A percentile compares a stretch with the other conserved stretches of the same genome.
Evolutionary conservation across 92 coral and sea anemone species (phyloP).

Genomic region (Parazoanthus atlanticus): DNA sequence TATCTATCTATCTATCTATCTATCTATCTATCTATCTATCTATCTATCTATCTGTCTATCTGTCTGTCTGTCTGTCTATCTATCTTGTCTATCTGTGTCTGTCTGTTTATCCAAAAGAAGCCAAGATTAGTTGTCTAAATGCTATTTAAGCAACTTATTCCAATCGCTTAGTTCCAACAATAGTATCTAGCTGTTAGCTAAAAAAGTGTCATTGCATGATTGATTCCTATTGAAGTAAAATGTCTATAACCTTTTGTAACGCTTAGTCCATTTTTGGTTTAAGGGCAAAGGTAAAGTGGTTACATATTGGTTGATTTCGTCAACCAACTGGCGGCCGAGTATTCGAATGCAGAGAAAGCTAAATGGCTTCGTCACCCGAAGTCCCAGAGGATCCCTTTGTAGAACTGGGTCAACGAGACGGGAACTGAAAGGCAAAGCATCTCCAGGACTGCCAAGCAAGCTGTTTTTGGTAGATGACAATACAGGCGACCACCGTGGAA

Average conservation of each 20-base stretch:
- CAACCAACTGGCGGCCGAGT: constrained; percentile 16
- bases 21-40: not conserved
- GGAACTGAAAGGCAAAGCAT: not conserved
- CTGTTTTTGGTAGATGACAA: not conserved
- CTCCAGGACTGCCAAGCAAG: constrained; percentile 19
- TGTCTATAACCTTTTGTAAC: not conserved
- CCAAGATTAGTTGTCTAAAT: not conserved
- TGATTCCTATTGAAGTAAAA: no score
- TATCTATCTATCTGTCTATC: no score
- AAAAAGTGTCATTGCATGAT: no score
- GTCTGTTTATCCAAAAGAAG: no score
- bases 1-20: not conserved
- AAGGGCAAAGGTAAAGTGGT: constrained; percentile 60
- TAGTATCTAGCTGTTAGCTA: no score
- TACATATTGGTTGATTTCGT: constrained; percentile 52
- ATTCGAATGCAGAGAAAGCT: not conserved
- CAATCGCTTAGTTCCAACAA: no score
- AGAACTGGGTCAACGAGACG: constrained; percentile 30
- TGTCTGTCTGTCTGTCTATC: no score
- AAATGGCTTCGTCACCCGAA: not conserved
- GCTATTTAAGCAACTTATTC: no score
- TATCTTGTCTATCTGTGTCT: no score
- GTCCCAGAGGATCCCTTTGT: not conserved
- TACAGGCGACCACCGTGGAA: not conserved
- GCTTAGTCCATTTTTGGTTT: not conserved